Conservation (phyloP, 2,113 vertebrate species). For the Oreochromis niloticus region DNA sequence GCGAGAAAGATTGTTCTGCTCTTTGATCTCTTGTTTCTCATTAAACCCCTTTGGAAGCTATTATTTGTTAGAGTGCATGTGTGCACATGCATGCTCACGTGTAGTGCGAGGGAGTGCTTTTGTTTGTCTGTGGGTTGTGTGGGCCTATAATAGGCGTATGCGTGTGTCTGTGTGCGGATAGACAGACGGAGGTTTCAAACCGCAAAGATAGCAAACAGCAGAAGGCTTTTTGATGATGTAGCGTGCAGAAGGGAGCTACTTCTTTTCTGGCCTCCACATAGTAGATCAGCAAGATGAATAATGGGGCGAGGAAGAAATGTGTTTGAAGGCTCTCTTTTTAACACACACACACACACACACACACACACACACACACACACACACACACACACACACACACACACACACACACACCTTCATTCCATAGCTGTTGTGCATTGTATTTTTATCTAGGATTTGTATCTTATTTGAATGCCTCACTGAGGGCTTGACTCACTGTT, state of each 20-base stretch:
- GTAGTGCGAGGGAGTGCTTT: background rate
- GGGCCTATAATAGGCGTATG: background rate
- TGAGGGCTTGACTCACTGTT: background rate
- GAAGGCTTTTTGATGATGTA: slow-evolving; percentile 28
- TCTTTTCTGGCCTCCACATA: slow-evolving; percentile 1
- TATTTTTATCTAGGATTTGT: background rate
- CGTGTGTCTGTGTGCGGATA: background rate
- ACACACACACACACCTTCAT: background rate
- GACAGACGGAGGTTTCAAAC: slow-evolving; percentile 24
- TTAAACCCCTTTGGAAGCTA: background rate
- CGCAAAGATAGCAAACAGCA: slow-evolving; percentile 4
- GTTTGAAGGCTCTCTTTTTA: background rate
- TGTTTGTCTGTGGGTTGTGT: background rate
- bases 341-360: background rate
- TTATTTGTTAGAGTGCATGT: background rate
- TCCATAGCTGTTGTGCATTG: background rate
- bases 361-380: background rate
- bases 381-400: background rate
- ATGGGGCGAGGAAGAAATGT: background rate
- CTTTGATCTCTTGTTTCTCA: slow-evolving; percentile 34
- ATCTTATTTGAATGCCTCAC: background rate
- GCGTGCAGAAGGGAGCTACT: background rate
- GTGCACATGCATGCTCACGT: background rate
- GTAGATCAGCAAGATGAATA: background rate
- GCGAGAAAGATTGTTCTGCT: background rate